Conservation (phyloP, 2,797 vertebrate species). For the Cyprinodon diabolis region DNA sequence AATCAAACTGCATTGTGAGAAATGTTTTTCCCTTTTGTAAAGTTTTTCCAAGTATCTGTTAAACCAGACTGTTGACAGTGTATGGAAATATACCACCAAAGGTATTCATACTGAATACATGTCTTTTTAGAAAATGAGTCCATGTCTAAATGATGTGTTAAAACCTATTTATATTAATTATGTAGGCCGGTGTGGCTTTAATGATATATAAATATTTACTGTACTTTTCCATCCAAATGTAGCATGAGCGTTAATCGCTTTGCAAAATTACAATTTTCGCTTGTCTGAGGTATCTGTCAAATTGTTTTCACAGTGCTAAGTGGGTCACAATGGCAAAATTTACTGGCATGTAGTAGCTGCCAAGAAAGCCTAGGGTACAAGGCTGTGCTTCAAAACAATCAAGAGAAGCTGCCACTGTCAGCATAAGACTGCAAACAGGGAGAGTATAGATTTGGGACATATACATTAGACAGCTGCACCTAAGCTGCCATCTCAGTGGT, state of each 20-base stretch:
- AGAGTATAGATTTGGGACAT: slow-evolving; percentile 49
- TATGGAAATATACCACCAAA: background rate
- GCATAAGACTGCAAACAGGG: slow-evolving; percentile 21
- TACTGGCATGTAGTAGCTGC: slow-evolving; percentile 33
- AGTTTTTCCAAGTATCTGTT: background rate
- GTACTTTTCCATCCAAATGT: background rate
- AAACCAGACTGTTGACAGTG: background rate
- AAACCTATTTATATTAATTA: background rate
- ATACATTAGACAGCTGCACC: slow-evolving; percentile 40
- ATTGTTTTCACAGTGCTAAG: slow-evolving; percentile 26
- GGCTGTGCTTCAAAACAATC: slow-evolving; percentile 32
- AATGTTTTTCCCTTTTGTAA: no score
- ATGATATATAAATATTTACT: background rate
- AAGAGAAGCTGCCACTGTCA: slow-evolving; percentile 36
- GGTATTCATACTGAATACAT: background rate
- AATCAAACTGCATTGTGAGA: background rate
- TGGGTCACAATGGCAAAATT: slow-evolving; percentile 33
- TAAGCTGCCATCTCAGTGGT: slow-evolving; percentile 40
- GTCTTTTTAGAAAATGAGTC: background rate
- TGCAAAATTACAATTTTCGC: background rate
- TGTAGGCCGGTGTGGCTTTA: background rate
- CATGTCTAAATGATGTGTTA: background rate
- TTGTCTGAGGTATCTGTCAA: slow-evolving; percentile 3
- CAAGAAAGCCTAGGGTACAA: slow-evolving; percentile 16
- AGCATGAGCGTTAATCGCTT: background rate